Percentiles rank a stretch among this genome's conserved stretches.
Conservation (phyloP, 2,797 vertebrate species). For the Ctenopoma kingsleyae region DNA sequence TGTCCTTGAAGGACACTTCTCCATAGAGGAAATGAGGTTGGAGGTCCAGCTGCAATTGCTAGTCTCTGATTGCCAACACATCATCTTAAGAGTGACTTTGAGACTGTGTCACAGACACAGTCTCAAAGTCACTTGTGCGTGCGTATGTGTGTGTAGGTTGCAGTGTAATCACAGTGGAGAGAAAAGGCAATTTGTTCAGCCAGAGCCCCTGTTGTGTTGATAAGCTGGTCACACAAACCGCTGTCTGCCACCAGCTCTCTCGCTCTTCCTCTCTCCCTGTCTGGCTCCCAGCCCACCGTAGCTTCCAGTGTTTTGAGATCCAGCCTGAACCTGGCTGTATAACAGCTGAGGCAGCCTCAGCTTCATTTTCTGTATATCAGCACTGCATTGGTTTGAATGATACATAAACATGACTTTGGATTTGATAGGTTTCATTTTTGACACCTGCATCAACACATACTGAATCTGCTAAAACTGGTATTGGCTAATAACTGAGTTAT, state of each 20-base stretch:
- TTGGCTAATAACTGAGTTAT: too few relatives aligned
- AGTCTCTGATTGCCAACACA: slow-evolving; percentile 22
- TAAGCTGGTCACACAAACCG: slow-evolving; percentile 53
- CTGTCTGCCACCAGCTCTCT: slow-evolving; percentile 17
- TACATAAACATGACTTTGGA: not conserved
- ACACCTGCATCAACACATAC: not conserved
- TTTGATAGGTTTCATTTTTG: not conserved
- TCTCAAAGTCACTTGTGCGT: not conserved
- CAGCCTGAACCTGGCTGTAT: slow-evolving; percentile 26
- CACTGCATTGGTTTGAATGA: not conserved
- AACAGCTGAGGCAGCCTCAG: slow-evolving; percentile 9
- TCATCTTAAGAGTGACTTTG: slow-evolving; percentile 13
- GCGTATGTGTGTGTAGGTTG: slow-evolving; percentile 5
- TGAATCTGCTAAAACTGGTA: too few relatives aligned
- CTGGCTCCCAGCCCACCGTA: slow-evolving; percentile 2
- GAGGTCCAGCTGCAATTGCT: slow-evolving; percentile 17
- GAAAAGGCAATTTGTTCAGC: slow-evolving; percentile 60
- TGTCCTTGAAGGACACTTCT: slow-evolving; percentile 17
- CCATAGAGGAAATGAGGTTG: slow-evolving; percentile 9
- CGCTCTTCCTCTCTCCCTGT: slow-evolving; percentile 1
- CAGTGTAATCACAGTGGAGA: slow-evolving; percentile 52
- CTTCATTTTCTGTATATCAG: not conserved
- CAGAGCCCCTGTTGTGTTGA: slow-evolving; percentile 48
- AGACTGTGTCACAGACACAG: not conserved
- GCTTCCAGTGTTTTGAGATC: slow-evolving; percentile 4